A percentile compares a stretch with the other conserved stretches of the same genome.
Conservation (phyloP, 2,113 vertebrate genomes). For the Acinonyx jubatus region DNA sequence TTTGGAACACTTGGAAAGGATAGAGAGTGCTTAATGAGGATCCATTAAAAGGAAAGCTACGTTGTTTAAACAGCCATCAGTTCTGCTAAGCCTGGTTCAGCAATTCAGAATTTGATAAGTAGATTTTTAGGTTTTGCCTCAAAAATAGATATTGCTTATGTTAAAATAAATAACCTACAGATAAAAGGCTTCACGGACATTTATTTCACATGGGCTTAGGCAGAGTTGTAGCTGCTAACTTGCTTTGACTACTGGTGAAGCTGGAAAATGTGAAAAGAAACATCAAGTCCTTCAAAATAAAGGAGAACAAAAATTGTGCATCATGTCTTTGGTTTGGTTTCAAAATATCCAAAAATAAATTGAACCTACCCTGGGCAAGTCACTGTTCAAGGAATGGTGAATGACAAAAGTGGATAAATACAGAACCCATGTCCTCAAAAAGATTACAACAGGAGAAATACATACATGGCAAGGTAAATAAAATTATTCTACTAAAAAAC, state of each 20-base stretch:
- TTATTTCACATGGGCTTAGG: background rate
- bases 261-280: constrained; percentile 42
- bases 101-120: constrained; percentile 16
- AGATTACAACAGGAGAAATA: background rate
- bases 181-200: constrained; percentile 2
- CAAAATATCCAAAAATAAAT: background rate
- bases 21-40: constrained; percentile 9
- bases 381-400: background rate
- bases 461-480: background rate
- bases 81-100: background rate
- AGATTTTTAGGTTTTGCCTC: constrained; percentile 42
- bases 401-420: background rate
- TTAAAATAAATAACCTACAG: constrained; percentile 45
- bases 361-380: background rate
- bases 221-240: background rate
- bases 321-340: background rate
- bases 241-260: background rate
- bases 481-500: background rate
- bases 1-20: constrained; percentile 22
- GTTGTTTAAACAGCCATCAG: constrained; percentile 12
- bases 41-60: background rate
- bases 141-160: constrained; percentile 20
- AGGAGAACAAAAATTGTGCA: background rate
- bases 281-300: background rate
- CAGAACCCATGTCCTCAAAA: background rate